A percentile compares a stretch with the other conserved stretches of the same genome.
phyloP scores from a whole-genome alignment of 2,113 vertebrate genomes.

The Riparia riparia region DNA sequence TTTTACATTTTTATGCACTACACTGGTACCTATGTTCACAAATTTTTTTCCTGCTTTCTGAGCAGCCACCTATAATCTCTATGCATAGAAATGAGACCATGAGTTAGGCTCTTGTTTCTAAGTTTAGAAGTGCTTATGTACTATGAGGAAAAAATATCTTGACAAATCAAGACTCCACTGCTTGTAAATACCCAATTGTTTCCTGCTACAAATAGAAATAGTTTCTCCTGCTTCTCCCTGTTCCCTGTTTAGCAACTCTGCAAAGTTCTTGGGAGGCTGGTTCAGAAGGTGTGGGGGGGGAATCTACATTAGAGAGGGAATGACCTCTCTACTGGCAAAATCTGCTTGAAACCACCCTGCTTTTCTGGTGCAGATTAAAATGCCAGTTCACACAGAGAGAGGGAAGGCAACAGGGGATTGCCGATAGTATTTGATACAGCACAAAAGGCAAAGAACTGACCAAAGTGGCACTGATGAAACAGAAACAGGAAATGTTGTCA shows the following conservation, averaged over 20 bases:
- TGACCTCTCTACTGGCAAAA: background rate
- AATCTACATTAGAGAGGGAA: background rate
- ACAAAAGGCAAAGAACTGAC: background rate
- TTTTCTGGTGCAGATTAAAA: background rate
- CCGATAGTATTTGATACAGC: background rate
- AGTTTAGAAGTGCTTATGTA: background rate
- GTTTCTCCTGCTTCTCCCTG: background rate
- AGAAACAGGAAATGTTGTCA: background rate
- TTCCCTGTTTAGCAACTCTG: background rate
- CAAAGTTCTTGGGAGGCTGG: background rate
- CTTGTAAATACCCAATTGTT: background rate
- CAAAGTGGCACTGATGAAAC: background rate
- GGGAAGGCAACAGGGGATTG: background rate
- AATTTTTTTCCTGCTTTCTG: background rate
- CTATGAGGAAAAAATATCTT: background rate
- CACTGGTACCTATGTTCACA: background rate
- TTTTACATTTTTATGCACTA: background rate
- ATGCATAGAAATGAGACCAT: background rate
- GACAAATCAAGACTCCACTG: background rate
- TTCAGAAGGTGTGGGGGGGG: background rate
- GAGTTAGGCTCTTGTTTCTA: background rate
- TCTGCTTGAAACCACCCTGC: background rate
- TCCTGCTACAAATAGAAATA: background rate
- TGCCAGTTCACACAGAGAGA: background rate
- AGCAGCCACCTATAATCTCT: background rate